Conservation (phyloP, 2,888 invertebrate genomes). For the Agonopterix subpropinquella region DNA sequence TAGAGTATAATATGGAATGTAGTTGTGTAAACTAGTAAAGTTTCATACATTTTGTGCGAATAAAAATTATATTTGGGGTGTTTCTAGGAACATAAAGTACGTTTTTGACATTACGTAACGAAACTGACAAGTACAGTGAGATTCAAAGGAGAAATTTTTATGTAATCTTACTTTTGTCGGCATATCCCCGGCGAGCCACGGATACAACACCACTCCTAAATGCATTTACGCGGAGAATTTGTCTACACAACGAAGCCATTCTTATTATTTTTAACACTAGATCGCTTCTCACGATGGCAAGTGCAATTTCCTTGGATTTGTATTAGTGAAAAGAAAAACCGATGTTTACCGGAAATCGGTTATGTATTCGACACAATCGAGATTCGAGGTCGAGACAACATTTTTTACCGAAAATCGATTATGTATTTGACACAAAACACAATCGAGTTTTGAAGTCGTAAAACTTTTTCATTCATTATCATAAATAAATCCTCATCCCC, state of each 20-base stretch:
- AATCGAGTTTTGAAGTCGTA: too few species aligned
- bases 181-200: conserved; percentile 76
- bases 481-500: too few species aligned
- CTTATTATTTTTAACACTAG: conserved; percentile 57
- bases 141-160: conserved; percentile 20
- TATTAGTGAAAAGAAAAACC: conserved; percentile 24
- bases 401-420: too few species aligned
- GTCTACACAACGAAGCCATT: conserved; percentile 87
- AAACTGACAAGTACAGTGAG: conserved; percentile 46
- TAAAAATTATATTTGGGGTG: background rate
- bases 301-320: conserved; percentile 33
- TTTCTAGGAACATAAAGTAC: background rate
- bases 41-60: too few species aligned
- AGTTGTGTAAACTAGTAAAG: too few species aligned
- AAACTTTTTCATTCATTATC: too few species aligned
- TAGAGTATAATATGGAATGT: too few species aligned
- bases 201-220: conserved; percentile 78
- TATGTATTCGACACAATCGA: background rate
- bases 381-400: too few species aligned
- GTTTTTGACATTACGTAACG: conserved; percentile 71
- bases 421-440: too few species aligned
- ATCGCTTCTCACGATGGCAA: conserved; percentile 68
- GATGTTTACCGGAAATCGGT: conserved; percentile 10
- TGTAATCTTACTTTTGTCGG: conserved; percentile 78
- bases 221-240: conserved; percentile 79